Evolutionary conservation across 2,113 vertebrate species (phyloP).

Genomic region (Parotia lawesii): DNA sequence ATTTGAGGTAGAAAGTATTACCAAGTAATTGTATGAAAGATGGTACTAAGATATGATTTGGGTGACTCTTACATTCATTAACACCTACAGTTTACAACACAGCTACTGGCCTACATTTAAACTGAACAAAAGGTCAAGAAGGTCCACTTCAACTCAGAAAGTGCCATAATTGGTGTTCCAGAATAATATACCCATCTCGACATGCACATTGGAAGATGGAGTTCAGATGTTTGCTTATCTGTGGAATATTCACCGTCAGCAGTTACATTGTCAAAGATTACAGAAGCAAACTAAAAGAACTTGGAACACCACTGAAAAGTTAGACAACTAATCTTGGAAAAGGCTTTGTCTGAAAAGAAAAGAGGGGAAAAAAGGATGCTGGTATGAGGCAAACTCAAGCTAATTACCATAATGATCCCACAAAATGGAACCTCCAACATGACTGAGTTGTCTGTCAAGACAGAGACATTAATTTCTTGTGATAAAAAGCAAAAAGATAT

Average conservation of each 20-base stretch:
- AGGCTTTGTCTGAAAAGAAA: not conserved
- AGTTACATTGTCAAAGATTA: not conserved
- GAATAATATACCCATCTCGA: not conserved
- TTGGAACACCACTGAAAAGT: not conserved
- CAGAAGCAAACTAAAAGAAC: not conserved
- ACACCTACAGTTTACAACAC: not conserved
- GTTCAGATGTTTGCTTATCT: not conserved
- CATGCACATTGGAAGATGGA: not conserved
- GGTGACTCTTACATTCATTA: not conserved
- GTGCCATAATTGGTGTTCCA: not conserved
- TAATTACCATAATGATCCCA: not conserved
- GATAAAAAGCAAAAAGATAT: not conserved
- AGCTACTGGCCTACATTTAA: not conserved
- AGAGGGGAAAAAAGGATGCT: rapidly evolving
- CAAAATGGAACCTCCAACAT: not conserved
- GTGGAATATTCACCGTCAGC: not conserved
- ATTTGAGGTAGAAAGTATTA: not conserved
- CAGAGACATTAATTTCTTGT: not conserved
- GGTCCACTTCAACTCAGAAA: not conserved
- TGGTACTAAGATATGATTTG: not conserved
- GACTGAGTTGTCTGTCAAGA: not conserved
- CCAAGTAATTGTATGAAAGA: not conserved
- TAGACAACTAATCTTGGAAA: not conserved
- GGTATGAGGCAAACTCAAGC: not conserved
- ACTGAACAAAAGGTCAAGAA: not conserved